Percentiles rank a stretch among this genome's conserved stretches.
These are phyloP conservation scores for Platycheirus rosarum DNA, from an alignment of 2,888 invertebrate species.

Conservation along the genomic window DNA sequence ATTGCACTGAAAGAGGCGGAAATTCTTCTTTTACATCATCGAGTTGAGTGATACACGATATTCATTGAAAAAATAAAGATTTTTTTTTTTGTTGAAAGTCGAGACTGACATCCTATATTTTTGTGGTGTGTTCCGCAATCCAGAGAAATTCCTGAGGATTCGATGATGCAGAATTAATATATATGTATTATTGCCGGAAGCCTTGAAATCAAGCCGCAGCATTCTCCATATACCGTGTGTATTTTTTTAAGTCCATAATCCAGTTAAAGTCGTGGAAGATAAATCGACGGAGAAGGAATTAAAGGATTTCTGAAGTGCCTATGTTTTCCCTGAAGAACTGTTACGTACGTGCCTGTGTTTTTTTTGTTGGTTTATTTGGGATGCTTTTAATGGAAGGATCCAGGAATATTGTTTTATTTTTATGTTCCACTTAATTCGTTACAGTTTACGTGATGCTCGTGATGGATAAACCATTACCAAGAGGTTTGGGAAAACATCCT, in stretches of 20 bases:
- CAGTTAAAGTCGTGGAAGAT: conserved; percentile 23
- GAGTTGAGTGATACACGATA: conserved; percentile 39
- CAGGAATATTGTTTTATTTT: conserved; percentile 39
- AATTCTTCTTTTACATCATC: conserved; percentile 30
- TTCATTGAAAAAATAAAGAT: neutral
- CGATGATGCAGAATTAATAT: neutral
- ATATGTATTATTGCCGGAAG: conserved; percentile 12
- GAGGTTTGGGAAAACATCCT: neutral
- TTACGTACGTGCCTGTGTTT: neutral
- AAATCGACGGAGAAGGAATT: conserved; percentile 13
- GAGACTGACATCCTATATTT: neutral
- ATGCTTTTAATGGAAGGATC: conserved; percentile 32
- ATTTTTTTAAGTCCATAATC: conserved; percentile 14
- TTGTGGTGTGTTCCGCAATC: neutral
- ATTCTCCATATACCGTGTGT: neutral
- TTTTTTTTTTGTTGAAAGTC: neutral
- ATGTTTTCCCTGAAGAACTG: neutral
- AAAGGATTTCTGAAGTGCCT: neutral
- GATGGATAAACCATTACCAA: conserved; percentile 30
- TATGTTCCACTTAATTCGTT: conserved; percentile 42
- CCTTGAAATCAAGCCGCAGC: conserved; percentile 12
- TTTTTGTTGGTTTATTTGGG: conserved; percentile 14
- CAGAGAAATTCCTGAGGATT: conserved; percentile 1
- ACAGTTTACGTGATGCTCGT: conserved; percentile 35
- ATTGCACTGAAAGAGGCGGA: conserved; percentile 12